Evolutionary conservation across 2,888 invertebrate species (phyloP).

Genomic region (Campoplex nolae): DNA sequence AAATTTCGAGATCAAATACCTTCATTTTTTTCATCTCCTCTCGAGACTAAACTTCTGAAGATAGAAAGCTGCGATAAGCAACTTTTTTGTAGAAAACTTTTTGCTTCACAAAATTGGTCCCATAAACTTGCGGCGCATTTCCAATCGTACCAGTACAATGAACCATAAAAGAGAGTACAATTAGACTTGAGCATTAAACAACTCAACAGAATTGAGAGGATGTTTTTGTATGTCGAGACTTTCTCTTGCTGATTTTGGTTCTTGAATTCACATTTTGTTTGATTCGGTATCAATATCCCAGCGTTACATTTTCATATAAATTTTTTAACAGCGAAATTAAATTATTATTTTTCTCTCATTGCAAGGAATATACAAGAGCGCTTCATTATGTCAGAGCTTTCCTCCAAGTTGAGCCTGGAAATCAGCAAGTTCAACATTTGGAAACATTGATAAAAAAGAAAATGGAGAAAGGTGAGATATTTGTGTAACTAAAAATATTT

Average conservation of each 20-base stretch:
- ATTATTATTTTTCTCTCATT: slow-evolving; percentile 58
- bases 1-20: too few relatives aligned
- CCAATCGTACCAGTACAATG: neutral
- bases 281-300: neutral
- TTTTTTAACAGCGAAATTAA: neutral
- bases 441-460: slow-evolving; percentile 94
- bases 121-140: neutral
- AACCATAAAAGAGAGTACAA: neutral
- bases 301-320: neutral
- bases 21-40: neutral
- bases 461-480: slow-evolving; percentile 90
- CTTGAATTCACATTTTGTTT: neutral
- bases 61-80: neutral
- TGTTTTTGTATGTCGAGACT: neutral
- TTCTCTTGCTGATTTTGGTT: neutral
- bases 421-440: slow-evolving; percentile 93
- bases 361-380: slow-evolving; percentile 92
- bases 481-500: neutral
- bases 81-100: neutral
- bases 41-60: neutral
- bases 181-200: neutral
- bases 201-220: neutral
- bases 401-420: slow-evolving; percentile 92
- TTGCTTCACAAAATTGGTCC: neutral
- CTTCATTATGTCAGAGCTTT: slow-evolving; percentile 93